A percentile compares a stretch with the other conserved stretches of the same genome.
phyloP scores from a whole-genome alignment of 1,140 invertebrate species.

The Nasonia giraulti region DNA sequence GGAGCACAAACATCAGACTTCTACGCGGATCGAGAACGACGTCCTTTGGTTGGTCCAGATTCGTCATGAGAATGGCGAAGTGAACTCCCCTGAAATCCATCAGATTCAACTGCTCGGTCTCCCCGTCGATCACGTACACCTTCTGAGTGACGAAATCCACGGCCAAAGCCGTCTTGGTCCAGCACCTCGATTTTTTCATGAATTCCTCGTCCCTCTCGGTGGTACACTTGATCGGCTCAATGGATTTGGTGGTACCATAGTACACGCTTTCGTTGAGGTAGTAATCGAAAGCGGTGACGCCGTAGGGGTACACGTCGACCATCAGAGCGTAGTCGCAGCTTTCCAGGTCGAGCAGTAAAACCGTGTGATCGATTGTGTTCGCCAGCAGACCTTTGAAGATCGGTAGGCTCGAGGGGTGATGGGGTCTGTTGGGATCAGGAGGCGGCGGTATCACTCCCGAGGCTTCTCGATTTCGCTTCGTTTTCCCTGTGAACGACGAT shows the following conservation, averaged over 20 bases:
- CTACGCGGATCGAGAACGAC: background rate
- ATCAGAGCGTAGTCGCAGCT: too few relatives aligned
- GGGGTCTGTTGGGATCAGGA: too few relatives aligned
- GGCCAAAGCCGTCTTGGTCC: constrained; percentile 6
- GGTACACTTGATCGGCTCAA: background rate
- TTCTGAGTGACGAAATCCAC: background rate
- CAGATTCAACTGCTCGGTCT: background rate
- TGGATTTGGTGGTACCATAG: background rate
- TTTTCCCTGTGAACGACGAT: too few relatives aligned
- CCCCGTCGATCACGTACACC: background rate
- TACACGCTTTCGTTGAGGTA: background rate
- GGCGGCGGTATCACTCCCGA: too few relatives aligned
- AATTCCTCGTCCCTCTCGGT: background rate
- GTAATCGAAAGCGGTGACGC: background rate
- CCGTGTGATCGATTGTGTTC: too few relatives aligned
- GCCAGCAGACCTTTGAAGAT: too few relatives aligned
- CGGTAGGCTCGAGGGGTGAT: too few relatives aligned
- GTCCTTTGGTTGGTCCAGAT: background rate
- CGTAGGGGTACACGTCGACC: background rate
- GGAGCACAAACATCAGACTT: background rate
- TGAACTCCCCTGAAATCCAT: background rate
- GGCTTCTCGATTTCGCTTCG: too few relatives aligned
- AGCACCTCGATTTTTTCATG: background rate
- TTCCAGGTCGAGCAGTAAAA: too few relatives aligned
- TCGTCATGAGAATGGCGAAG: background rate